phyloP scores from a whole-genome alignment of 2,113 vertebrate species.

The Caretta caretta region DNA sequence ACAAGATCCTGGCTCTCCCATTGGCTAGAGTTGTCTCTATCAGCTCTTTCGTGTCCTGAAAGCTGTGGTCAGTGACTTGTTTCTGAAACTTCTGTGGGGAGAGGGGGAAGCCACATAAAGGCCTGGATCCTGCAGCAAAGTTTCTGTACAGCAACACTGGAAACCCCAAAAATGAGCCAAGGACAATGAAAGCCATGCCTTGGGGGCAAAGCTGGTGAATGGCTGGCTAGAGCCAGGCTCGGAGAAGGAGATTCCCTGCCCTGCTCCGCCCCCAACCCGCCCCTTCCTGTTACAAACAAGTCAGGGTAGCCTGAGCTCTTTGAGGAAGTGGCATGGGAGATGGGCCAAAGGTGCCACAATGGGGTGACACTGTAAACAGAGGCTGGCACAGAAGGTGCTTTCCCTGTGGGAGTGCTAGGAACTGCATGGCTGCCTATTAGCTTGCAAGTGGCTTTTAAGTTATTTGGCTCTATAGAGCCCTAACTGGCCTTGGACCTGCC shows the following conservation, averaged over 20 bases:
- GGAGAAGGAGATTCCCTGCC: background rate
- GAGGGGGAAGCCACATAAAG: too few species aligned
- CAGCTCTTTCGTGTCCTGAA: background rate
- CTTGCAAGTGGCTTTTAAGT: background rate
- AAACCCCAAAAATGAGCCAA: background rate
- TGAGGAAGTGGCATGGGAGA: background rate
- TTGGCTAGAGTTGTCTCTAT: background rate
- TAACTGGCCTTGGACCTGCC: background rate
- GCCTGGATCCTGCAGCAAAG: background rate
- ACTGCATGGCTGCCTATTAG: background rate
- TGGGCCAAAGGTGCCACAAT: background rate
- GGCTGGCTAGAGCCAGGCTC: background rate
- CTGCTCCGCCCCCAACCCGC: too few species aligned
- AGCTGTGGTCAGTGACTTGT: background rate
- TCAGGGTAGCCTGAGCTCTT: background rate
- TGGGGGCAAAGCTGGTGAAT: background rate
- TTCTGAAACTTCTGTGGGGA: background rate
- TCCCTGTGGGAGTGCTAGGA: background rate
- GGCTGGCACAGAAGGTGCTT: background rate
- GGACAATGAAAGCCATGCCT: background rate
- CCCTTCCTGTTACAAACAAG: background rate
- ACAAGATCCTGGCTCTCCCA: background rate
- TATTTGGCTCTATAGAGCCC: background rate
- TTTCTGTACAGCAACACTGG: background rate
- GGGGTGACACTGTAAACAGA: background rate